These are phyloP conservation scores for Hymenopus coronatus DNA, from an alignment of 2,888 invertebrate species.

Conservation along the genomic window DNA sequence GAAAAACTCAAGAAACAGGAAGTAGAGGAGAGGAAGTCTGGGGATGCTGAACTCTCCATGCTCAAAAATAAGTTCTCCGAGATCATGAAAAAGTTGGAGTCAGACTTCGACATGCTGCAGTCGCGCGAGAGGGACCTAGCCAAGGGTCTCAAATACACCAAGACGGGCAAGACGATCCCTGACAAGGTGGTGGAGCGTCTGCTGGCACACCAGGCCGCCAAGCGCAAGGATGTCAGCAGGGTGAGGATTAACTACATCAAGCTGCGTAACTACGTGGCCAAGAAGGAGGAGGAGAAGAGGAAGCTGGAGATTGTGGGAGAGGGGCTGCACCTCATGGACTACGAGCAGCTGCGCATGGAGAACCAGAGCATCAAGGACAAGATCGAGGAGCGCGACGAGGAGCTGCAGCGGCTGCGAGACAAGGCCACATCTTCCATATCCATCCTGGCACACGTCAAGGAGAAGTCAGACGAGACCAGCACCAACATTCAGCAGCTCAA, in stretches of 20 bases:
- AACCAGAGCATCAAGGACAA: constrained; percentile 55
- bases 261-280: constrained; percentile 41
- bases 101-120: constrained; percentile 38
- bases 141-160: constrained; percentile 42
- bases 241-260: constrained; percentile 43
- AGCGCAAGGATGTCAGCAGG: constrained; percentile 40
- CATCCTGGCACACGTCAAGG: constrained; percentile 52
- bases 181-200: constrained; percentile 40
- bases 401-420: constrained; percentile 49
- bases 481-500: constrained; percentile 41
- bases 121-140: constrained; percentile 43
- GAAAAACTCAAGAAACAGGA: constrained; percentile 36
- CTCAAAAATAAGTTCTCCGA: neutral
- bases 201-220: constrained; percentile 40
- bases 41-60: neutral
- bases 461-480: constrained; percentile 49
- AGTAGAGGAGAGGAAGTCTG: constrained; percentile 33
- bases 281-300: constrained; percentile 38
- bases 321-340: constrained; percentile 53
- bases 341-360: constrained; percentile 56
- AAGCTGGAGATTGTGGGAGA: constrained; percentile 38
- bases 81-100: constrained; percentile 31
- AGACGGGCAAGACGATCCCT: constrained; percentile 44
- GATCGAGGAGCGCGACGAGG: constrained; percentile 56
- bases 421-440: constrained; percentile 52